phyloP scores from a whole-genome alignment of 2,113 vertebrate species.

The Limanda limanda region DNA sequence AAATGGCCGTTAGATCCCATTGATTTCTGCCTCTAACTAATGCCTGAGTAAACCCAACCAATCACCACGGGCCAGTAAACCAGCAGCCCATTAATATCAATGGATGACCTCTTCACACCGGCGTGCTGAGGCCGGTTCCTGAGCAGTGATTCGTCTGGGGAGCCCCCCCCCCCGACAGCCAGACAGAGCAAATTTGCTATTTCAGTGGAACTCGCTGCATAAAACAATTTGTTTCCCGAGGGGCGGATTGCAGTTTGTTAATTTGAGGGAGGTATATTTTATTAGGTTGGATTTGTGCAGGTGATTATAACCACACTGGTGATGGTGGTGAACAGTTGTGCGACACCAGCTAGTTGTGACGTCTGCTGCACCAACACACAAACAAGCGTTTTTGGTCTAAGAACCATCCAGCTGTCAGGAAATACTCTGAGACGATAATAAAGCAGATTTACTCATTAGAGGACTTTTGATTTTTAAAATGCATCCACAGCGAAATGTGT shows the following conservation, averaged over 20 bases:
- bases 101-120: conserved; percentile 50
- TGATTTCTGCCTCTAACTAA: conserved; percentile 71
- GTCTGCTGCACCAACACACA: not conserved
- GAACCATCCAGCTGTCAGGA: no score
- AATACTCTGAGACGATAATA: no score
- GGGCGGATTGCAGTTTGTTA: conserved; percentile 24
- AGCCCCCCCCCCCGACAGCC: conserved; percentile 13
- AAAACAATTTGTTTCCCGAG: conserved; percentile 10
- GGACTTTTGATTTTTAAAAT: no score
- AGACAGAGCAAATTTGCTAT: conserved; percentile 16
- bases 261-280: not conserved
- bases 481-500: no score
- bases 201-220: conserved; percentile 14
- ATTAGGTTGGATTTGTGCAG: conserved; percentile 19
- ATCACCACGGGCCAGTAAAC: conserved; percentile 68
- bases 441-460: no score
- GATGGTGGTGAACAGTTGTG: not conserved
- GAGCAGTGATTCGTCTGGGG: conserved; percentile 34
- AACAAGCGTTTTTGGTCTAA: no score
- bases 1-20: conserved; percentile 59
- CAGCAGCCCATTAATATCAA: conserved; percentile 65
- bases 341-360: not conserved
- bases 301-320: not conserved
- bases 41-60: conserved; percentile 75
- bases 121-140: conserved; percentile 11